Conservation (phyloP, 2,797 vertebrate genomes). For the Artibeus lituratus region DNA sequence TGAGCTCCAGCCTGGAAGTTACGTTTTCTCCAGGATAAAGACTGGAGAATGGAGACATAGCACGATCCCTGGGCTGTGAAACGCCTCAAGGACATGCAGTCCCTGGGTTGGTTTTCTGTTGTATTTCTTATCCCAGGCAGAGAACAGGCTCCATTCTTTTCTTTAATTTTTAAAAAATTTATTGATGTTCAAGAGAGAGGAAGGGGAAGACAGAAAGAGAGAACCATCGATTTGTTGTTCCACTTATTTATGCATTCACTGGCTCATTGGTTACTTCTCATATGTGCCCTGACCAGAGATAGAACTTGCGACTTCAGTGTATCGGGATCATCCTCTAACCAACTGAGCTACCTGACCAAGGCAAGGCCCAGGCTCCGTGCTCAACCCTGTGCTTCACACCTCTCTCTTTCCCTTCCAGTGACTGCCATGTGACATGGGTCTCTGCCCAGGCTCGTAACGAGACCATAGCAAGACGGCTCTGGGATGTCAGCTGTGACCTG, state of each 20-base stretch:
- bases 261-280: background rate
- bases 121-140: background rate
- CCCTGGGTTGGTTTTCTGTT: background rate
- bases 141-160: background rate
- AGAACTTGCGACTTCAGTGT: background rate
- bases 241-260: background rate
- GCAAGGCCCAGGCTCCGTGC: background rate
- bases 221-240: background rate
- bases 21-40: background rate
- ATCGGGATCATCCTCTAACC: background rate
- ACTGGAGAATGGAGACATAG: background rate
- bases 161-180: background rate
- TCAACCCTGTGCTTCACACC: background rate
- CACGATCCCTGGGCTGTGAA: background rate
- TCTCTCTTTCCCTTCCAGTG: constrained; percentile 81
- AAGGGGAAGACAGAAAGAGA: background rate
- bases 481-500: constrained; percentile 93
- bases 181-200: background rate
- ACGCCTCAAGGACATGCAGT: background rate
- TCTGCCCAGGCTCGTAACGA: constrained; percentile 90
- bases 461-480: constrained; percentile 89
- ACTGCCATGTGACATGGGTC: constrained; percentile 90
- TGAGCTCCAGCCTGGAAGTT: background rate
- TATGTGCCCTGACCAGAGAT: background rate
- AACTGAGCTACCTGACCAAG: background rate